phyloP scores from a whole-genome alignment of 2,113 vertebrate species.

The Thunnus thynnus region DNA sequence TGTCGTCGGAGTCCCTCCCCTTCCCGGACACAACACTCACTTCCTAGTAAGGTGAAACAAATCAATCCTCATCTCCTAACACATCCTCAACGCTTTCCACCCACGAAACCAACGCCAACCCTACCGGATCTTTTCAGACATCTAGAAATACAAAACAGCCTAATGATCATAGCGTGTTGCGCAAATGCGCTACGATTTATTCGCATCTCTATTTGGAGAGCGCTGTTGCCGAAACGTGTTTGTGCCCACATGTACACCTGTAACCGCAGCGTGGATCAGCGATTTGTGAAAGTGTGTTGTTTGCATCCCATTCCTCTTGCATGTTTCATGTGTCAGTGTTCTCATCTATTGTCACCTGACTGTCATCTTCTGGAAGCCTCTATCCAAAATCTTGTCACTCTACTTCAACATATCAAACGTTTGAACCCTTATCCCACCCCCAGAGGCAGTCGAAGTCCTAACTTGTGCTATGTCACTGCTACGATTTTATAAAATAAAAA shows the following conservation, averaged over 20 bases:
- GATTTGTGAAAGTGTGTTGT: slow-evolving; percentile 13
- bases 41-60: slow-evolving; percentile 96
- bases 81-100: slow-evolving; percentile 37
- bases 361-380: slow-evolving; percentile 30
- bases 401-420: slow-evolving; percentile 4
- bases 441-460: slow-evolving; percentile 25
- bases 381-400: neutral
- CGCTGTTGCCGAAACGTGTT: neutral
- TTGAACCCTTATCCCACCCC: slow-evolving; percentile 26
- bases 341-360: slow-evolving; percentile 16
- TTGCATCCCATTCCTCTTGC: neutral
- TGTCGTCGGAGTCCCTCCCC: slow-evolving; percentile 90
- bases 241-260: slow-evolving; percentile 61
- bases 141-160: neutral
- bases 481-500: neutral
- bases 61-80: slow-evolving; percentile 90
- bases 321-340: neutral
- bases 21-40: slow-evolving; percentile 95
- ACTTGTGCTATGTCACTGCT: slow-evolving; percentile 27
- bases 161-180: neutral
- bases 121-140: neutral
- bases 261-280: slow-evolving; percentile 40
- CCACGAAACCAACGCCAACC: slow-evolving; percentile 19
- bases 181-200: neutral
- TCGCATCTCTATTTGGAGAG: neutral